Evolutionary conservation across 2,113 vertebrate genomes (phyloP), one percentile per base, ranked within the genome.

Genomic region (Meleagris gallopavo): DNA sequence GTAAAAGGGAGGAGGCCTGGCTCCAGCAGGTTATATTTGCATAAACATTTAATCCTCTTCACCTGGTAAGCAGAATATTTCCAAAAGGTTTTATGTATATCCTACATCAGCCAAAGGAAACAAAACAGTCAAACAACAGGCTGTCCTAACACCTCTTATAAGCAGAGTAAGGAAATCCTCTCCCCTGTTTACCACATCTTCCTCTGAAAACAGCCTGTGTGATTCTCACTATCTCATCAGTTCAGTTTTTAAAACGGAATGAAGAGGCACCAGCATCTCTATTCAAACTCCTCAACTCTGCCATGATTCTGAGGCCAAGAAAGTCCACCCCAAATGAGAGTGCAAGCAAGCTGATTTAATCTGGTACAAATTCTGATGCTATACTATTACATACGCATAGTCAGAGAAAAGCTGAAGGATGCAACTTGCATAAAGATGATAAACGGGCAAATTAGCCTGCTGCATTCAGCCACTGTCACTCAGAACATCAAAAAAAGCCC

Each of bases 361-460:
- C 20, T 16, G 41, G 38, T 24, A 62, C 70, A 13, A 77, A 72
- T 85, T 82, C 54, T 54, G 62, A 74, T 27, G 18, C 54, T 61
- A 40, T 62, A 25, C 18, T 62, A 7, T 7, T 85, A 43, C 45
- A 79, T 40, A 29, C 71, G 48, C 82, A 72, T 80, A 89, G 29
- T 77, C 45, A 94, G 65, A 71, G 43, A 77, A 91, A 91, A 50
- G 85, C 93, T 91, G 84, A 87, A 93, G 87, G 89, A 91, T 94
- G 65, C 57, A 95, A n/a, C 72, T 92, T 89, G 82, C 52, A 71
- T 25, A 14, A 10, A 8, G 60, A 66, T 93, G 91, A 96, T 93
- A 95, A 96, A 89, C 12, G 24, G 36, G 6, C 29, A 93, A 94
- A 91, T 80, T 32, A 83, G 30, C 55, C 72, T 67, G 50, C 72